Evolutionary conservation across 2,888 invertebrate genomes (phyloP).

Genomic region (Ormyrus thymus): DNA sequence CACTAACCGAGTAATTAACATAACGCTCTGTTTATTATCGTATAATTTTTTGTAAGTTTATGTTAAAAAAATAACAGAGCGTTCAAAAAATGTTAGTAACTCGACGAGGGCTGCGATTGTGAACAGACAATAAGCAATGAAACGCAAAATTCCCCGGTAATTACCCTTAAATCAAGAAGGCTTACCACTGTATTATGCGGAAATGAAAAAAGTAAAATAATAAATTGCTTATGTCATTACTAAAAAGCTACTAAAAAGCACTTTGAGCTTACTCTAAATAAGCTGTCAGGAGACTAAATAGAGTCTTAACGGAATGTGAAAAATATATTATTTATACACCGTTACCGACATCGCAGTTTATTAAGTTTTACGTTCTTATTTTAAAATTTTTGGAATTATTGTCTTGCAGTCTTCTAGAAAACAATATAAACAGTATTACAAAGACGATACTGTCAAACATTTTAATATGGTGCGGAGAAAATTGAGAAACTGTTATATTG

Average conservation of each 20-base stretch:
- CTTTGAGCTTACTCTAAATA: neutral
- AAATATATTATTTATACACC: too few relatives aligned
- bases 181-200: conserved; percentile 47
- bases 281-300: neutral
- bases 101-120: conserved; percentile 72
- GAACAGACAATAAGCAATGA: conserved; percentile 74
- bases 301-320: too few relatives aligned
- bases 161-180: conserved; percentile 47
- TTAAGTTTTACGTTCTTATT: too few relatives aligned
- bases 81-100: conserved; percentile 50
- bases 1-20: neutral
- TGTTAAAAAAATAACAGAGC: conserved; percentile 1
- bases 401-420: too few relatives aligned
- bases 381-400: too few relatives aligned
- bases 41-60: conserved; percentile 22
- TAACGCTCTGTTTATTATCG: conserved; percentile 6
- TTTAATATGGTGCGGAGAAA: too few relatives aligned
- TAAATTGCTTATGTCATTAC: neutral
- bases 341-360: too few relatives aligned
- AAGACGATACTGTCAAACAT: too few relatives aligned
- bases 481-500: too few relatives aligned
- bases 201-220: conserved; percentile 25
- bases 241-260: neutral
- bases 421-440: too few relatives aligned
- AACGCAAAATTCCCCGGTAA: conserved; percentile 58